These are phyloP conservation scores for Solenopsis invicta DNA, from an alignment of 1,140 invertebrate species.

Conservation along the genomic window DNA sequence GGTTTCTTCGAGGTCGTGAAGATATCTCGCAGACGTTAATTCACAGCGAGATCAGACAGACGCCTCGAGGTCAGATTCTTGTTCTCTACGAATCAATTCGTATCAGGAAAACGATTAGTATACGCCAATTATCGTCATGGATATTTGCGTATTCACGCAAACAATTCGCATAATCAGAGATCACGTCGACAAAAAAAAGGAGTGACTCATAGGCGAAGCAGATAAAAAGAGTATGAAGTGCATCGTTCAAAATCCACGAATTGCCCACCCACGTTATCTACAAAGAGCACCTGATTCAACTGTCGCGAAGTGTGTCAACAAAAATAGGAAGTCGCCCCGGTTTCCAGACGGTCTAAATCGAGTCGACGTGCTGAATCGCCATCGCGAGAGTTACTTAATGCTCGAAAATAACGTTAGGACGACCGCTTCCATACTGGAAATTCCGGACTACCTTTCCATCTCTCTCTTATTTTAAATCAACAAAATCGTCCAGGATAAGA, in stretches of 20 bases:
- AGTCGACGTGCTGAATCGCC: slow-evolving; percentile 20
- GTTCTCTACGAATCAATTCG: background rate
- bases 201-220: background rate
- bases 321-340: slow-evolving; percentile 40
- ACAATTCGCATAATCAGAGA: background rate
- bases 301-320: slow-evolving; percentile 41
- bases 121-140: slow-evolving; percentile 14
- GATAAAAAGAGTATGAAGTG: background rate
- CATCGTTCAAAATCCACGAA: background rate
- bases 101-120: slow-evolving; percentile 29
- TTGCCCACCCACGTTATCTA: background rate
- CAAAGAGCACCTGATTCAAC: background rate
- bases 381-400: slow-evolving; percentile 7
- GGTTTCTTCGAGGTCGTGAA: slow-evolving; percentile 2
- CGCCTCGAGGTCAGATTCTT: slow-evolving; percentile 15
- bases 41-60: background rate
- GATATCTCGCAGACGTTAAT: slow-evolving; percentile 18
- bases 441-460: background rate
- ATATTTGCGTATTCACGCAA: background rate
- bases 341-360: slow-evolving; percentile 46
- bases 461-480: slow-evolving; percentile 45
- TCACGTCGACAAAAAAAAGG: background rate
- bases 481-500: slow-evolving; percentile 22
- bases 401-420: background rate
- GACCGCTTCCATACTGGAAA: background rate